Percentiles rank a stretch among this genome's conserved stretches.
Conservation (phyloP, 2,888 invertebrate species). For the Drosophila borborema region DNA sequence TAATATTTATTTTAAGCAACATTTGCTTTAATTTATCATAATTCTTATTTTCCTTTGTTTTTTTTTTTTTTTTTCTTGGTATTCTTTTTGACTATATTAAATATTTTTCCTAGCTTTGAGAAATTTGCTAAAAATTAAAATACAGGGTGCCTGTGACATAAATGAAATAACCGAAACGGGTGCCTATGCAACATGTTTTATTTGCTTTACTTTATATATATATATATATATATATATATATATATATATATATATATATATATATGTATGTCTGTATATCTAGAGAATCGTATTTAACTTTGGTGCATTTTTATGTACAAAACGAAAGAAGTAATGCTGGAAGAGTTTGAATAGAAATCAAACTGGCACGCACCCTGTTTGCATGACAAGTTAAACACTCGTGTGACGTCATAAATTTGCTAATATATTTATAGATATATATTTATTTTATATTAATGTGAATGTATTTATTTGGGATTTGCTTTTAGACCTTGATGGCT, state of each 20-base stretch:
- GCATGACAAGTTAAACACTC: constrained; percentile 10
- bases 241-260: constrained; percentile 7
- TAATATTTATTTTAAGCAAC: constrained; percentile 37
- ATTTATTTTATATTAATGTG: background rate
- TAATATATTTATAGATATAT: constrained; percentile 24
- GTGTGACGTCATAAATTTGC: constrained; percentile 32
- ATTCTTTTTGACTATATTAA: constrained; percentile 45
- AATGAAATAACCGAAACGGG: constrained; percentile 42
- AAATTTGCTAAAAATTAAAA: constrained; percentile 66
- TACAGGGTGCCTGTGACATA: constrained; percentile 57
- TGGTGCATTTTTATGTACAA: constrained; percentile 56
- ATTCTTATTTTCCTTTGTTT: background rate
- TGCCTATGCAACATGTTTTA: constrained; percentile 59
- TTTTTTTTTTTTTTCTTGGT: background rate
- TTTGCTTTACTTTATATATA: constrained; percentile 9
- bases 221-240: constrained; percentile 7
- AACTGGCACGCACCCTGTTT: constrained; percentile 36
- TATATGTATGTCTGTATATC: constrained; percentile 20
- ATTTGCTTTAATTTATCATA: constrained; percentile 24
- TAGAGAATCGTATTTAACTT: constrained; percentile 25
- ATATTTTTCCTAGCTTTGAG: constrained; percentile 53
- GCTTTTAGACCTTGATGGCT: constrained; percentile 30
- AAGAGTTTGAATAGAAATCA: constrained; percentile 38
- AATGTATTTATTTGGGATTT: constrained; percentile 20
- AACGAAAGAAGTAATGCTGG: constrained; percentile 33